Conservation (phyloP, 2,113 vertebrate genomes). For the Phaethornis superciliosus region DNA sequence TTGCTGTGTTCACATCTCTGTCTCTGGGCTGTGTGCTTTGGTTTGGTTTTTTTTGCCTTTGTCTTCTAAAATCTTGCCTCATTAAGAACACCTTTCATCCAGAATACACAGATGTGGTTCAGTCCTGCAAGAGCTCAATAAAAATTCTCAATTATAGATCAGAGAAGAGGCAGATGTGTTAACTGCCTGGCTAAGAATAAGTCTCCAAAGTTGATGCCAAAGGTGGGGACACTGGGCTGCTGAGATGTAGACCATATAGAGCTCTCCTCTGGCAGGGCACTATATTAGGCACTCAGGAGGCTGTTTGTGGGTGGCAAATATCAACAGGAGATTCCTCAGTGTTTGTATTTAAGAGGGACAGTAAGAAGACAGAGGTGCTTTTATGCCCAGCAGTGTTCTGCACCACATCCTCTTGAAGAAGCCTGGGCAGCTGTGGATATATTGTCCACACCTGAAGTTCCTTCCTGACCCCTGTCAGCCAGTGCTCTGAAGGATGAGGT, state of each 20-base stretch:
- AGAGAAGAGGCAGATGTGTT: background rate
- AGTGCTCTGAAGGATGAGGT: slow-evolving; percentile 58
- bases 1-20: background rate
- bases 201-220: background rate
- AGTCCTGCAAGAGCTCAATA: background rate
- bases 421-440: background rate
- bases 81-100: too few species aligned
- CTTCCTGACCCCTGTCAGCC: background rate
- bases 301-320: slow-evolving; percentile 54
- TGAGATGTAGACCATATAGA: slow-evolving; percentile 17
- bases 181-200: slow-evolving; percentile 40
- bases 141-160: background rate
- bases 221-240: background rate
- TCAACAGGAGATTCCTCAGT: slow-evolving; percentile 24
- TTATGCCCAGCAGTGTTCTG: background rate
- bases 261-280: slow-evolving; percentile 4
- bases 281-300: background rate
- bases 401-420: background rate
- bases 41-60: background rate
- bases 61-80: background rate
- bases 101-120: too few species aligned
- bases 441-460: background rate
- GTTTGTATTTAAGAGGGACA: slow-evolving; percentile 38
- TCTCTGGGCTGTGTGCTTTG: background rate
- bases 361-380: background rate